phyloP scores from a whole-genome alignment of 2,888 invertebrate species.

The Noctua comes region DNA sequence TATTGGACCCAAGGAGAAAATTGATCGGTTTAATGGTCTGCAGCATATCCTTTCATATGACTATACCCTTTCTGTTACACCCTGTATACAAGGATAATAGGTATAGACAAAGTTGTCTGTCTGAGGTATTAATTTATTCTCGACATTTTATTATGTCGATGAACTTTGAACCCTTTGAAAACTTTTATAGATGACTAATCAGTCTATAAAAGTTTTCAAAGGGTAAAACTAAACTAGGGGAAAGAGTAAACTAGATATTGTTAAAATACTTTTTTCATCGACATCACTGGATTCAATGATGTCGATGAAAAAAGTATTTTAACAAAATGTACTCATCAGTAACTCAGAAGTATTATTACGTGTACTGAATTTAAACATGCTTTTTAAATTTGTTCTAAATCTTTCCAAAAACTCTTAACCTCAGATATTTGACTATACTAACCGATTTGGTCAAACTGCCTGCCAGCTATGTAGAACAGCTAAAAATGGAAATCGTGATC shows the following conservation, averaged over 20 bases:
- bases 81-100: not conserved
- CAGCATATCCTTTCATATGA: too few relatives aligned
- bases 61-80: too few relatives aligned
- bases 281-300: not conserved
- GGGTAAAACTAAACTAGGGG: not conserved
- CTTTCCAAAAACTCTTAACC: not conserved
- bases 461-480: conserved; percentile 23
- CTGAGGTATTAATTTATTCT: conserved; percentile 4
- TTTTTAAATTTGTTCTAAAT: not conserved
- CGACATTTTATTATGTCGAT: conserved; percentile 15
- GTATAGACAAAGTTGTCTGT: not conserved
- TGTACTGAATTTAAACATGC: not conserved
- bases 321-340: not conserved
- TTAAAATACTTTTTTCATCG: too few relatives aligned
- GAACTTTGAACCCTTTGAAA: conserved; percentile 13
- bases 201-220: not conserved
- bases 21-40: too few relatives aligned
- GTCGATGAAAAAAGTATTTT: not conserved
- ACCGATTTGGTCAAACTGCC: conserved; percentile 20
- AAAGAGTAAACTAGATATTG: not conserved
- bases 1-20: too few relatives aligned
- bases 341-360: not conserved
- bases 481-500: conserved; percentile 39
- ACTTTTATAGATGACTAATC: not conserved
- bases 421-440: conserved; percentile 3